Base-by-base conservation (phyloP, 1,140 invertebrate species). In the Metopolophium dirhodum region DNA sequence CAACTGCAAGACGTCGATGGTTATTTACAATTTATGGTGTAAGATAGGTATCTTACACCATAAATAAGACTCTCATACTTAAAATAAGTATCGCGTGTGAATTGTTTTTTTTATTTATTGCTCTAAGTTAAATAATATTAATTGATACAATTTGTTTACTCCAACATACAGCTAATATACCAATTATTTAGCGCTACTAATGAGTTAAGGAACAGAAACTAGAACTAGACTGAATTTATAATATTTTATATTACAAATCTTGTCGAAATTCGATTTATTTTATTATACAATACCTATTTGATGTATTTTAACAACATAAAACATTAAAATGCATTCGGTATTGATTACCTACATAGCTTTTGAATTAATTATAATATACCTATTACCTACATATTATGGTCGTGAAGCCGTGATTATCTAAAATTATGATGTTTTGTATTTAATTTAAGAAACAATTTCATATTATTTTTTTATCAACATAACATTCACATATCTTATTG, bases 1-100 rank as follows among this genome's bases (percentile, higher is more conserved):
- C 97, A 98, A 95, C 95, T 98, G 85, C 96, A 97, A 82, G 98
- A 98, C 95, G 97, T 98, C 2, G 97, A 98, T 94, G 98, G 98
- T 35, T 90, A 90, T 41, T 68, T 93, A 9, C 92, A 93, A 47
- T 94, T 94, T 41, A 90, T 93, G 92, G 94, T 94, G 2, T 51
- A 91, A 77, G 4, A 45, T 57, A 20, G 0, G 1, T 11, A 45
- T 90, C n/a, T n/a, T n/a, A n/a, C n/a, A n/a, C n/a, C n/a, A n/a
- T 2, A 2, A 26, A 30, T 68, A 30, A 61, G 61, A 30, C 8
- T 61, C 35, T 18, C 18, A 20, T 7, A 8, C 35, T 7, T 41
- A 37, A 2, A 37, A 35, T 26, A 54, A 37, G 2, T 41, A 49
- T 45, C 3, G 23, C 1, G 8, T 8, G 45, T 51, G 23, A 49